Evolutionary conservation across 30 jellyfish, hydroid and myxozoan species (phyloP).

Genomic region (Turritopsis dohrnii): DNA sequence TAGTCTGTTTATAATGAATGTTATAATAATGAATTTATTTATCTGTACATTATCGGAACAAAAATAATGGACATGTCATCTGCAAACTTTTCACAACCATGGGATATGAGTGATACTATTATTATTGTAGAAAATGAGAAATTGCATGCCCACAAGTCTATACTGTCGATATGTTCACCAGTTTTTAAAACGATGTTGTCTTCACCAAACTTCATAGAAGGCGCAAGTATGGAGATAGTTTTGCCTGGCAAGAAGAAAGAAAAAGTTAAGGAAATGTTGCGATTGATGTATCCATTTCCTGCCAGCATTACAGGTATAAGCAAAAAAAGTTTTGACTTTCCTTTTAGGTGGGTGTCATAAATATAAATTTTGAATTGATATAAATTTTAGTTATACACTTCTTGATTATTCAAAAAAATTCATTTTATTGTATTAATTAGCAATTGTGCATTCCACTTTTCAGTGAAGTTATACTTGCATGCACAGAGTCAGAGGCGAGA

Average conservation of each 20-base stretch:
- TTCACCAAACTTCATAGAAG: not conserved
- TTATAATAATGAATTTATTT: no score
- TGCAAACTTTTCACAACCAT: not conserved
- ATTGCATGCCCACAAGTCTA: conserved; percentile 2
- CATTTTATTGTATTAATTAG: no score
- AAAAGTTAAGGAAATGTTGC: conserved; percentile 1
- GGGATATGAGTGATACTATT: conserved; percentile 7
- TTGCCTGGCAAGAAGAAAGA: conserved; percentile 7
- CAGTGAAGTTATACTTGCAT: no score
- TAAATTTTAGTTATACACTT: no score
- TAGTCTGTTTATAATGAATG: not conserved
- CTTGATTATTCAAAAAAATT: no score
- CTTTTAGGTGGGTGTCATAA: no score
- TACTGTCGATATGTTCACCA: conserved; percentile 7
- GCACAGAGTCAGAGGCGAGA: no score
- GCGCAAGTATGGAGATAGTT: not conserved
- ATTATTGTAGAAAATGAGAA: not conserved
- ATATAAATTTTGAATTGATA: no score
- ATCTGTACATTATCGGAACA: not conserved
- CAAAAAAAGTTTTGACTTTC: no score
- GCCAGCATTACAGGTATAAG: not conserved
- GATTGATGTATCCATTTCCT: conserved; percentile 12
- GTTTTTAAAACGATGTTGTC: conserved; percentile 12
- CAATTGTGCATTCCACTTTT: no score
- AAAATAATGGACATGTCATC: not conserved